These are phyloP conservation scores for Monomorium pharaonis DNA, from an alignment of 1,140 invertebrate species.

Conservation along the genomic window DNA sequence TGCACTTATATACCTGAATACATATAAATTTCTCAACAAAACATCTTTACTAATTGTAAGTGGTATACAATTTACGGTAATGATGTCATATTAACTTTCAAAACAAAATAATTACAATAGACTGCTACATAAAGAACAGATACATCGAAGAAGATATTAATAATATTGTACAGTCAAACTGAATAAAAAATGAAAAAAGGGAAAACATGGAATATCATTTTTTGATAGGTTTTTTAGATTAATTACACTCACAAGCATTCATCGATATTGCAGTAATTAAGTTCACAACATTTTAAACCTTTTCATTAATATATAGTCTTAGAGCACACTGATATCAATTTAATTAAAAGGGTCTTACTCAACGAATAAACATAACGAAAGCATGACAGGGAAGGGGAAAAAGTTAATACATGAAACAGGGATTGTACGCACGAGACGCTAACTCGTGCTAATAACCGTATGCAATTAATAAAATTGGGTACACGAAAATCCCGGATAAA, in stretches of 20 bases:
- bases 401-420: constrained; percentile 30
- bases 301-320: constrained; percentile 21
- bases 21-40: neutral
- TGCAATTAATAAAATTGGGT: constrained; percentile 56
- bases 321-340: constrained; percentile 13
- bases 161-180: neutral
- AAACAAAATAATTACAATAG: neutral
- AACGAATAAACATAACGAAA: constrained; percentile 4
- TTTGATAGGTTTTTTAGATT: neutral
- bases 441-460: constrained; percentile 51
- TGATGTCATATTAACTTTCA: neutral
- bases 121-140: neutral
- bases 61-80: neutral
- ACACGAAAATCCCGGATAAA: constrained; percentile 53
- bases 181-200: neutral
- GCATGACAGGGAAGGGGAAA: constrained; percentile 13
- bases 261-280: constrained; percentile 9
- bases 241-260: neutral
- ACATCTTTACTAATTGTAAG: neutral
- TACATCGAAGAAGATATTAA: neutral
- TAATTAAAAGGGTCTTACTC: constrained; percentile 23
- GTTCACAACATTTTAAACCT: constrained; percentile 6
- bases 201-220: neutral
- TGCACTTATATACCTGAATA: neutral
- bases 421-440: constrained; percentile 42